Conservation (phyloP, 1,140 invertebrate genomes). For the Trissolcus basalis region DNA sequence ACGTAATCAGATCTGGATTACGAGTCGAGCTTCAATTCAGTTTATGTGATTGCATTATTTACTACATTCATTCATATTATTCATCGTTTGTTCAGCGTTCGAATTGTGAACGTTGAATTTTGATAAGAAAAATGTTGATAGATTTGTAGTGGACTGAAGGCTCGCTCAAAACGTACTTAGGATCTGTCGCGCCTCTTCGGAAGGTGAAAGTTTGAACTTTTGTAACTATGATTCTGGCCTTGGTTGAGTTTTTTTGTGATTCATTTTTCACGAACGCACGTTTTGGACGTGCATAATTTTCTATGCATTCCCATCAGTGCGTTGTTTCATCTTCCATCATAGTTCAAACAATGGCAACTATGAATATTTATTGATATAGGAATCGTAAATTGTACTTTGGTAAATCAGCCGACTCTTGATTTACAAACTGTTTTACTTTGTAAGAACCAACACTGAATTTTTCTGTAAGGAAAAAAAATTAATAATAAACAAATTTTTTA, state of each 20-base stretch:
- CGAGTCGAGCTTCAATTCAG: not conserved
- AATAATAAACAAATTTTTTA: conserved; percentile 1
- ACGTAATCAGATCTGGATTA: not conserved
- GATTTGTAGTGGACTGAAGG: not conserved
- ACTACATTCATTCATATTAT: not conserved
- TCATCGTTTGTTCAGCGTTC: not conserved
- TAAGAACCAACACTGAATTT: not conserved
- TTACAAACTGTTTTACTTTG: conserved; percentile 1
- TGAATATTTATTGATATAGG: conserved; percentile 4
- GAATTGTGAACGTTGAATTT: not conserved
- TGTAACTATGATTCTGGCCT: no score
- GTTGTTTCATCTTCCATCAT: not conserved
- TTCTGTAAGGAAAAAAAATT: conserved; percentile 1
- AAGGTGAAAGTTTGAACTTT: not conserved
- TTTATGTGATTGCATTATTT: not conserved
- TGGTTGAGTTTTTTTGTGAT: no score
- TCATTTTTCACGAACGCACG: not conserved
- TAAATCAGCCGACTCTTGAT: not conserved
- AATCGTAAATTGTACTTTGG: not conserved
- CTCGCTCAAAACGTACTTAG: not conserved
- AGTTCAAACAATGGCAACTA: not conserved
- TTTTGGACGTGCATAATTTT: not conserved
- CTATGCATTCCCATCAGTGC: not conserved
- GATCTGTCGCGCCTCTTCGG: not conserved
- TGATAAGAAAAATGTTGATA: not conserved